These are phyloP conservation scores for Hydractinia echinata DNA, from an alignment of 30 jellyfish, hydroid and myxozoan genomes.

Conservation along the genomic window DNA sequence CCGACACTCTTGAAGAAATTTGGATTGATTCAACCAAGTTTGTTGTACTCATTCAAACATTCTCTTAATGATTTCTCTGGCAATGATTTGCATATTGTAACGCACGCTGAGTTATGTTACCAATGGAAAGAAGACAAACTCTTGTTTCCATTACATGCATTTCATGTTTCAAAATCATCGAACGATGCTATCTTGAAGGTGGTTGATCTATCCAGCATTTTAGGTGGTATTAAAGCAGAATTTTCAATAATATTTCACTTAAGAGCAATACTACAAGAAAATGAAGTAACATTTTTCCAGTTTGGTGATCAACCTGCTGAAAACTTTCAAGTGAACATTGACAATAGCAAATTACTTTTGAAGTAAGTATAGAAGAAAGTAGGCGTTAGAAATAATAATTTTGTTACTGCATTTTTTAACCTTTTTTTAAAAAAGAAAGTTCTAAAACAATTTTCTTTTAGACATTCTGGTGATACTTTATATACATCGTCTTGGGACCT, in stretches of 20 bases:
- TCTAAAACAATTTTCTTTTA: not conserved
- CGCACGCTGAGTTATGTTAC: not conserved
- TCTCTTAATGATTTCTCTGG: not conserved
- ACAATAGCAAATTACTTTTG: not conserved
- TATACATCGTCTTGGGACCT: not conserved
- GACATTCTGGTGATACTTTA: not conserved
- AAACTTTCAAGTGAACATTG: not conserved
- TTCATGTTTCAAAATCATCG: not conserved
- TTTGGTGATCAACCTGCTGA: conserved; percentile 6
- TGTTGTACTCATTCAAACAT: conserved; percentile 6
- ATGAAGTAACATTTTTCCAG: not conserved
- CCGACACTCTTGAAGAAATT: not conserved
- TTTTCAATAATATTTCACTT: conserved; percentile 8
- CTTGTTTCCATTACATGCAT: not conserved
- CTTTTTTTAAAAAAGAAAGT: not conserved
- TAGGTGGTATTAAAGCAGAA: not conserved
- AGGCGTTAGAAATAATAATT: not conserved
- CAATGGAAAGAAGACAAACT: not conserved
- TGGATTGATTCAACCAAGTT: conserved; percentile 2
- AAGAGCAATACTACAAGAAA: not conserved
- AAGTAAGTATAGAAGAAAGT: not conserved
- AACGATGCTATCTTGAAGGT: not conserved
- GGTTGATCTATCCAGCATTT: not conserved
- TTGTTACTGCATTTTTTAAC: not conserved
- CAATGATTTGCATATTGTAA: not conserved